A percentile compares a stretch with the other conserved stretches of the same genome.
These are phyloP conservation scores for Trochalopteron elliotii DNA, from an alignment of 2,113 vertebrate species.

Conservation along the genomic window DNA sequence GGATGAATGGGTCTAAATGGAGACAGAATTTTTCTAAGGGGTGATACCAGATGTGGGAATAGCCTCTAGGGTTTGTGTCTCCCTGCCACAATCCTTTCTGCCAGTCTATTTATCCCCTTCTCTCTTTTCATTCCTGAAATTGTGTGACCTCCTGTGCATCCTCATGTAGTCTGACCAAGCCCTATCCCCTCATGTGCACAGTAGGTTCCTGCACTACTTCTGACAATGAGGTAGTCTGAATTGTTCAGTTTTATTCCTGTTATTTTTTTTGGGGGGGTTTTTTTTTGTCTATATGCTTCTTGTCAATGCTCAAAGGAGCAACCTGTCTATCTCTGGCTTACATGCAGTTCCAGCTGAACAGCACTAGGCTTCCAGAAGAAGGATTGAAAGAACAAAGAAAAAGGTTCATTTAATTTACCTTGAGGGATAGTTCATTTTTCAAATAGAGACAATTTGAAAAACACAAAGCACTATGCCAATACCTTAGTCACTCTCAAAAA, in stretches of 20 bases:
- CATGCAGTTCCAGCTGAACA: neutral
- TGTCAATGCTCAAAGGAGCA: neutral
- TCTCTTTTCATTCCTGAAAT: neutral
- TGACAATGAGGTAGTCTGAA: neutral
- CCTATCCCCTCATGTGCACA: neutral
- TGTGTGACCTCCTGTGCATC: no score
- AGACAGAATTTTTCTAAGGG: neutral
- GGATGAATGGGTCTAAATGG: neutral
- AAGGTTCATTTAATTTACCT: slow-evolving; percentile 54
- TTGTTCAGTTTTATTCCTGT: neutral
- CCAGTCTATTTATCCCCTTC: neutral
- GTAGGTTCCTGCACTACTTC: neutral
- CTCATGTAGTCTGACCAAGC: neutral
- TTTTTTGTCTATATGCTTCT: neutral
- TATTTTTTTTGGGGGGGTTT: neutral
- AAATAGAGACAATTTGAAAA: slow-evolving; percentile 35
- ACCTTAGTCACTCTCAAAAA: slow-evolving; percentile 29
- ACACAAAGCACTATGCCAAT: neutral
- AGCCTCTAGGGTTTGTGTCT: neutral
- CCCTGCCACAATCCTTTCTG: neutral
- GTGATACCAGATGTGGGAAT: no score
- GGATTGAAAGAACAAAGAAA: slow-evolving; percentile 23
- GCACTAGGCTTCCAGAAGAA: neutral
- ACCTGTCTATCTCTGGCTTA: slow-evolving; percentile 3
- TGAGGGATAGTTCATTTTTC: slow-evolving; percentile 37